These are phyloP conservation scores for Crax fasciolata DNA, from an alignment of 2,797 vertebrate genomes.

Conservation along the genomic window DNA sequence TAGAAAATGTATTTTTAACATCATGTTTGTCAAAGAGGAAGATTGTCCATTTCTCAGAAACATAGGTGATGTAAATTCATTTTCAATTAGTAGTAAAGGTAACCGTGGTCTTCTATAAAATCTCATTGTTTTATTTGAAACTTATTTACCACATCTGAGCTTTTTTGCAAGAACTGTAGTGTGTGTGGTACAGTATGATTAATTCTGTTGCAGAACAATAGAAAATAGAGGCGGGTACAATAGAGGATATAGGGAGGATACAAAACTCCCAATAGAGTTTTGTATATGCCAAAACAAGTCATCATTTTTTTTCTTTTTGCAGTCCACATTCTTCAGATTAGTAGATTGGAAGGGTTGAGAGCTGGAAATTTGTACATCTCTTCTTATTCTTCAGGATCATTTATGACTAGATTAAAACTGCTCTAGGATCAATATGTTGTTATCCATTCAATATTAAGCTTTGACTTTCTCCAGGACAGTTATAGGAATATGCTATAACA, in stretches of 20 bases:
- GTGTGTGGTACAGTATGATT: not conserved
- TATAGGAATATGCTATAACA: not conserved
- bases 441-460: not conserved
- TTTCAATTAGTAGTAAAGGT: not conserved
- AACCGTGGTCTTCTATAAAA: not conserved
- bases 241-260: not conserved
- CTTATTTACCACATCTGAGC: not conserved
- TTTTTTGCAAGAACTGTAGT: not conserved
- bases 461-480: not conserved
- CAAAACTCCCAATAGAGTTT: not conserved
- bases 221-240: not conserved
- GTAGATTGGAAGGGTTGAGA: constrained; percentile 5
- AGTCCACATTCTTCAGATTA: not conserved
- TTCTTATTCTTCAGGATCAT: not conserved
- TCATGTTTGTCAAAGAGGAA: not conserved
- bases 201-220: not conserved
- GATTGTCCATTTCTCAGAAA: not conserved
- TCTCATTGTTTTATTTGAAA: not conserved
- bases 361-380: not conserved
- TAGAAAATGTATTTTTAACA: not conserved
- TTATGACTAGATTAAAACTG: not conserved
- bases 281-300: not conserved
- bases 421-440: not conserved
- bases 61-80: not conserved
- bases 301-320: not conserved